These are phyloP conservation scores for Pollachius pollachius DNA, from an alignment of 2,113 vertebrate species.

Conservation along the genomic window DNA sequence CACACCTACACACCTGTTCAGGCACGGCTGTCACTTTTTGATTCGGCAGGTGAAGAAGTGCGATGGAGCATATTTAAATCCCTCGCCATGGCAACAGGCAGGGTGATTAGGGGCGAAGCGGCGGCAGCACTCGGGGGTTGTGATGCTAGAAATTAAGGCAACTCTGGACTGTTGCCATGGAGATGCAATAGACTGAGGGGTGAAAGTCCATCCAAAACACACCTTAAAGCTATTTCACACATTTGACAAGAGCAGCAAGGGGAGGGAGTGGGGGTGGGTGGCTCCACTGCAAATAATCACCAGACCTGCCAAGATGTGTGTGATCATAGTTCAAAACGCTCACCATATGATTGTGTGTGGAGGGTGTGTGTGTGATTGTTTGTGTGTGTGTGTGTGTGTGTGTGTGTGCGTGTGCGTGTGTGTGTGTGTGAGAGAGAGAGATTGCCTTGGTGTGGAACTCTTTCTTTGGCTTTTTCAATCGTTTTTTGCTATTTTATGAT, in stretches of 20 bases:
- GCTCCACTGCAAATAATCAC: constrained; percentile 53
- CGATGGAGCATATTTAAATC: constrained; percentile 67
- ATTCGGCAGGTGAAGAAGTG: constrained; percentile 53
- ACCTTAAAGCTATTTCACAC: constrained; percentile 72
- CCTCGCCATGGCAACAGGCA: constrained; percentile 75
- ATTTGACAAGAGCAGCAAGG: constrained; percentile 40
- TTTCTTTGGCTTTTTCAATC: no score
- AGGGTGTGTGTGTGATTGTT: constrained; percentile 23
- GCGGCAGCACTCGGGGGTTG: constrained; percentile 61
- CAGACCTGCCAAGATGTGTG: constrained; percentile 54
- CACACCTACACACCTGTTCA: constrained; percentile 5
- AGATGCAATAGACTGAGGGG: constrained; percentile 59
- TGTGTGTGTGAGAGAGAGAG: not conserved
- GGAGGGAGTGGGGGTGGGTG: constrained; percentile 21
- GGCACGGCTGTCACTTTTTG: constrained; percentile 36
- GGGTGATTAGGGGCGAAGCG: constrained; percentile 61
- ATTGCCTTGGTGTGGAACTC: no score
- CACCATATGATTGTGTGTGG: constrained; percentile 15
- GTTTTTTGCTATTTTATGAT: no score
- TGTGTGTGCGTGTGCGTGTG: not conserved
- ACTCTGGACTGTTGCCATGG: constrained; percentile 67
- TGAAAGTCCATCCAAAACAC: constrained; percentile 77
- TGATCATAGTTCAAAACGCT: constrained; percentile 60
- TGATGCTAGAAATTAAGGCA: constrained; percentile 73
- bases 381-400: constrained; percentile 5